Evolutionary conservation across 1,140 invertebrate species (phyloP), one percentile per base, ranked within the genome.

Genomic region (Orius insidiosus): DNA sequence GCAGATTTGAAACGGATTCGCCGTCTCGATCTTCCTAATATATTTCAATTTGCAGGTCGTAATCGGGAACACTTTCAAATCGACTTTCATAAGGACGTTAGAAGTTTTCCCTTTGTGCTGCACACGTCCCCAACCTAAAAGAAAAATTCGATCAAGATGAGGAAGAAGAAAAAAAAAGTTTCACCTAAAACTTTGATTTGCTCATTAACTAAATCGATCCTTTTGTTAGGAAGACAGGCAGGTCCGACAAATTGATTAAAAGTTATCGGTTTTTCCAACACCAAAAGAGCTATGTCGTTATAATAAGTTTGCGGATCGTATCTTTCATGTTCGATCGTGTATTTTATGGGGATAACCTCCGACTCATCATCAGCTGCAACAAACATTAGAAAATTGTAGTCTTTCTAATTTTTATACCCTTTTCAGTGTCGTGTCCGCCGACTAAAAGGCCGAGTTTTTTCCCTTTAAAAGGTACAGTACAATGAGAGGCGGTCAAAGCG

Each of bases 221-320:
- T 71, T 50, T 67, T 63, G 52, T 75, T 74, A 1, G 79, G 78
- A 24, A 83, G 55, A 60, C 80, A 84, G 11, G 68, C 71, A 1
- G 76, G 75, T 1, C 68, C 69, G 13, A 82, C 69, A 36, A 59
- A 51, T 0, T 60, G 55, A 30, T 57, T 68, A 53, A 68, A 80
- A 3, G 35, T 44, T 1, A 83, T 74, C 1, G 54, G 49, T 0
- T 53, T 47, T 1, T 44, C 33, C 0, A 74, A 57, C 32, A 57
- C 62, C 0, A 82, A 19, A 1, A 85, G 55, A 0, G 71, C 72
- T 3, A 83, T 70, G 53, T 85, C 80, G 51, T 76, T 69, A 49
- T 66, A 52, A 16, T 61, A 49, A 0, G 41, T 61, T 3, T 16
- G 19, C 10, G 35, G 33, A 32, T 50, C 52, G 18, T 55, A 57